A percentile compares a stretch with the other conserved stretches of the same genome.
Evolutionary conservation across 2,797 vertebrate species (phyloP).

Genomic region (Eleutherodactylus coqui): DNA sequence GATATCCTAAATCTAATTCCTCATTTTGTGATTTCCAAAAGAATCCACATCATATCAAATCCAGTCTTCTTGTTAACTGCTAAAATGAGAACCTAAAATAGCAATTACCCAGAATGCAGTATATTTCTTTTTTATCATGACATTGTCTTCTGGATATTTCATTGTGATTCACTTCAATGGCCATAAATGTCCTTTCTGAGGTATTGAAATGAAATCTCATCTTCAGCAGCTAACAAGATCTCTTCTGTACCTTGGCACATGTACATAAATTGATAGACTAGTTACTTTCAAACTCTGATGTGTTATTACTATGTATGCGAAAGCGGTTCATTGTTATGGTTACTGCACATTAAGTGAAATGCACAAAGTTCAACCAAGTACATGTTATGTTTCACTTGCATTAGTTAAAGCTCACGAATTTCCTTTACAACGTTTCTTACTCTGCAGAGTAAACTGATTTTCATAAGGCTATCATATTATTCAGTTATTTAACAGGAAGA

Average conservation of each 20-base stretch:
- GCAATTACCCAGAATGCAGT: conserved; percentile 30
- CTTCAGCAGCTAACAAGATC: conserved; percentile 37
- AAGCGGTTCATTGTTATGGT: conserved; percentile 32
- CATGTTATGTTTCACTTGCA: neutral
- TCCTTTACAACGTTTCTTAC: neutral
- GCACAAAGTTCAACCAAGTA: neutral
- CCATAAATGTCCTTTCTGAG: conserved; percentile 26
- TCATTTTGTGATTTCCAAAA: neutral
- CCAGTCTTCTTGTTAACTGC: neutral
- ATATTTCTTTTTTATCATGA: conserved; percentile 31
- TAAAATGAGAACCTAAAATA: conserved; percentile 32
- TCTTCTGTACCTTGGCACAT: conserved; percentile 16
- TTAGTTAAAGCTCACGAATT: neutral
- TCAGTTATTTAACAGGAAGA: neutral
- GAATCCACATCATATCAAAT: neutral
- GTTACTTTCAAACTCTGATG: conserved; percentile 33
- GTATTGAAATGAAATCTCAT: conserved; percentile 38
- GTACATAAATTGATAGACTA: conserved; percentile 32
- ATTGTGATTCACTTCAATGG: conserved; percentile 39
- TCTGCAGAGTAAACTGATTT: neutral
- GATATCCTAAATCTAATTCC: neutral
- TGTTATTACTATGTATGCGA: conserved; percentile 31
- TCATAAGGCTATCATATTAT: conserved; percentile 10
- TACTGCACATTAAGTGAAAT: conserved; percentile 33
- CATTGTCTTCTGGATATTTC: conserved; percentile 26